Conservation (phyloP, 2,888 invertebrate species). For the Ernsta delagoae region DNA sequence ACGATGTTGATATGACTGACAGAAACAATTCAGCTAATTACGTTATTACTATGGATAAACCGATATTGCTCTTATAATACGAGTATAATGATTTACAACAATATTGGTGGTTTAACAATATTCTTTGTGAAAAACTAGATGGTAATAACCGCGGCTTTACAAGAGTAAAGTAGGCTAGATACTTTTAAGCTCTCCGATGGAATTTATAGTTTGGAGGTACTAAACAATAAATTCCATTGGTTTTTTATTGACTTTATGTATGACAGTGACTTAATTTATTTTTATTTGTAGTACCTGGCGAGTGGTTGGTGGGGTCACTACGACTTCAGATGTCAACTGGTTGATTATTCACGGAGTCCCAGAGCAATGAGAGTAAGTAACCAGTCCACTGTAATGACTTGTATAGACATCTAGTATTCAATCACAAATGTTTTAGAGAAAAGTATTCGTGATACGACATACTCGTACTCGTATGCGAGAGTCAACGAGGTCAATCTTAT, state of each 20-base stretch:
- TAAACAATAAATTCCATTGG: too few relatives aligned
- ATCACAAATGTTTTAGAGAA: not conserved
- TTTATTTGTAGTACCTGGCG: constrained; percentile 84
- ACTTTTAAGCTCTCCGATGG: too few relatives aligned
- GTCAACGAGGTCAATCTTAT: not conserved
- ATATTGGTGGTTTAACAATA: too few relatives aligned
- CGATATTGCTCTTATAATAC: not conserved
- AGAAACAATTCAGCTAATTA: too few relatives aligned
- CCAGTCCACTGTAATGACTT: too few relatives aligned
- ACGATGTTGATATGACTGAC: not conserved
- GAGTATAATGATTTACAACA: too few relatives aligned
- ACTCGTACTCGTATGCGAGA: not conserved
- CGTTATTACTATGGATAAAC: not conserved
- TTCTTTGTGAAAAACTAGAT: too few relatives aligned
- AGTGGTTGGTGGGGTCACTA: constrained; percentile 94
- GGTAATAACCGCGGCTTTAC: too few relatives aligned
- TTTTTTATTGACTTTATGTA: too few relatives aligned
- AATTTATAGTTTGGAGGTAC: too few relatives aligned
- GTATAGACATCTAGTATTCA: not conserved
- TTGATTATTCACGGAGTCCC: constrained; percentile 91
- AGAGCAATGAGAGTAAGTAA: constrained; percentile 88
- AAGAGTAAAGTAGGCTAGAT: too few relatives aligned
- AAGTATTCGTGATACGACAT: not conserved
- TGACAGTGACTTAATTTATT: not conserved
- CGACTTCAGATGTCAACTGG: constrained; percentile 94